Percentiles rank a stretch among this genome's conserved stretches.
phyloP scores from a whole-genome alignment of 2,888 invertebrate genomes.

The Prosapia bicincta region DNA sequence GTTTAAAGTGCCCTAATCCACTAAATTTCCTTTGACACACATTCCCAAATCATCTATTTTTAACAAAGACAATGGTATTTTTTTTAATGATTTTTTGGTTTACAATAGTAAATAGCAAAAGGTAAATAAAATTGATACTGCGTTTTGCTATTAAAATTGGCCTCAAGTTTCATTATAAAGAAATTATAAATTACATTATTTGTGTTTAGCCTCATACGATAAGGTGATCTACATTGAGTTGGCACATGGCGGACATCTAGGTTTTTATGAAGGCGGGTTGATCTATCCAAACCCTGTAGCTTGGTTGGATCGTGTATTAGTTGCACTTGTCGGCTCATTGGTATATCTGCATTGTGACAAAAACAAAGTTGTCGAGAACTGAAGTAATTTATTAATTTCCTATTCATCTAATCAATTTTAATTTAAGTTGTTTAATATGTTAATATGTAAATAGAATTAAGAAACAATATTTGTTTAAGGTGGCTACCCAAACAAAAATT shows the following conservation, averaged over 20 bases:
- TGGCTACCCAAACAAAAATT: no score
- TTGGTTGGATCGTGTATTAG: constrained; percentile 88
- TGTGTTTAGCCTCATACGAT: constrained; percentile 57
- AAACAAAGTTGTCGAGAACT: background rate
- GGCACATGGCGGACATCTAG: constrained; percentile 91
- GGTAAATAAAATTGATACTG: no score
- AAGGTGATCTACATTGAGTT: constrained; percentile 74
- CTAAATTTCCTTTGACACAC: no score
- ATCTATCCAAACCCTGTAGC: constrained; percentile 86
- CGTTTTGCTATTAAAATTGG: constrained; percentile 24
- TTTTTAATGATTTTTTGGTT: no score
- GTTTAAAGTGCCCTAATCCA: no score
- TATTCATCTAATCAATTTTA: background rate
- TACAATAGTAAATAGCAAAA: no score
- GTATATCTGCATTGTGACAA: constrained; percentile 53
- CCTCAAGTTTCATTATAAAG: constrained; percentile 4
- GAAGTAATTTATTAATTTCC: background rate
- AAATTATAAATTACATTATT: no score
- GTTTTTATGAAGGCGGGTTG: constrained; percentile 89
- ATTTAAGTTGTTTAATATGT: background rate
- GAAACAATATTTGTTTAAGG: background rate
- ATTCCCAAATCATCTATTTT: no score
- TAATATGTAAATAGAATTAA: background rate
- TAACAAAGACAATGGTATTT: no score
- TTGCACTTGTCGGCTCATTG: constrained; percentile 73